Percentiles rank a stretch among this genome's conserved stretches.
These are phyloP conservation scores for Chromoteleia sp. DNA, from an alignment of 2,888 invertebrate species.

Conservation along the genomic window DNA sequence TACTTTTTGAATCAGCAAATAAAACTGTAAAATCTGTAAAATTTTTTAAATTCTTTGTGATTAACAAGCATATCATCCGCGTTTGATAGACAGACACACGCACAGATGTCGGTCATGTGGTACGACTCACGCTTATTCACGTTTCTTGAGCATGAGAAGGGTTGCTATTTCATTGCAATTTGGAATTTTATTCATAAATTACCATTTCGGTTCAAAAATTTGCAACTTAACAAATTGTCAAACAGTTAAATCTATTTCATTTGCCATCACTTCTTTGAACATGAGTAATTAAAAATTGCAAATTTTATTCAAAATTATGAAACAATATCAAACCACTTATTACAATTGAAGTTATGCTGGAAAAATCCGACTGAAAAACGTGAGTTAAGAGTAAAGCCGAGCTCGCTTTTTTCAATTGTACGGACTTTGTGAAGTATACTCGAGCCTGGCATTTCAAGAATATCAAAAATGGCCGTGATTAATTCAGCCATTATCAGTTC, in stretches of 20 bases:
- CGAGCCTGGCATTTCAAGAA: background rate
- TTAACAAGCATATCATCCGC: constrained; percentile 18
- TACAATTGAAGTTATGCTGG: background rate
- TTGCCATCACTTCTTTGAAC: too few relatives aligned
- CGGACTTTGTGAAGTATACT: background rate
- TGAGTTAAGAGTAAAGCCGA: background rate
- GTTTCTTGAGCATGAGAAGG: constrained; percentile 4
- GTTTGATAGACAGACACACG: constrained; percentile 24
- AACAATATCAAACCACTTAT: too few relatives aligned
- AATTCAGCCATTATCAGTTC: constrained; percentile 22
- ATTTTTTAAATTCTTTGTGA: constrained; percentile 13
- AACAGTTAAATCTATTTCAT: too few relatives aligned
- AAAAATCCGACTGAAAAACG: constrained; percentile 1
- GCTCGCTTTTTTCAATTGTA: background rate
- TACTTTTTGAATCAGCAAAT: too few relatives aligned
- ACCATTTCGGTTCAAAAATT: background rate
- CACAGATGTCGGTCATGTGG: constrained; percentile 20
- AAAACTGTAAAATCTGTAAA: too few relatives aligned
- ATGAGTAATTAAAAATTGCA: too few relatives aligned
- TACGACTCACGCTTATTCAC: constrained; percentile 9
- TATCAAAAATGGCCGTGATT: constrained; percentile 20
- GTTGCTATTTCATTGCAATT: constrained; percentile 16
- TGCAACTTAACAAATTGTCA: too few relatives aligned
- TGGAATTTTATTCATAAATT: constrained; percentile 10
- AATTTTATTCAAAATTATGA: too few relatives aligned